Evolutionary conservation across 2,888 invertebrate genomes (phyloP).

Genomic region (Furcula furcula): DNA sequence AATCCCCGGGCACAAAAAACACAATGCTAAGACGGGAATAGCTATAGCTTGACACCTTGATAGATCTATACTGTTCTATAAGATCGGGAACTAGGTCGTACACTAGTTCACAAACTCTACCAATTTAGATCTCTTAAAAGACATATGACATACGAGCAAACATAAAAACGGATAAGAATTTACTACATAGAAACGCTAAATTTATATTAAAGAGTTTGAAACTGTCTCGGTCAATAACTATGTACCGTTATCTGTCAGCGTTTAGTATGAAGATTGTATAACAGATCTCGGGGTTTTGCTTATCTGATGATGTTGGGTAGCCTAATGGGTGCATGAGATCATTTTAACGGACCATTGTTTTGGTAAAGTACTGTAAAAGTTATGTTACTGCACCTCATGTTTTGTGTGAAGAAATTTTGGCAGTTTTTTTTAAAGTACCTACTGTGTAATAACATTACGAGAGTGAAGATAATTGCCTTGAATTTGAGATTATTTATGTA

Average conservation of each 20-base stretch:
- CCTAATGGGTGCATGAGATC: constrained; percentile 37
- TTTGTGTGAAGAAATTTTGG: constrained; percentile 4
- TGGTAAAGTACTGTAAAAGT: constrained; percentile 22
- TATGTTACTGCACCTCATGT: constrained; percentile 20
- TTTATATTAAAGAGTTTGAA: constrained; percentile 19
- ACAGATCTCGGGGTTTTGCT: constrained; percentile 31
- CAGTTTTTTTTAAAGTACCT: no score
- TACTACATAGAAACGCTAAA: no score
- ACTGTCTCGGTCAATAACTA: constrained; percentile 27
- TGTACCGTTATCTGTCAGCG: constrained; percentile 25
- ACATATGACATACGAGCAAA: no score
- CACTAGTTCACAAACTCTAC: no score
- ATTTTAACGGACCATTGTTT: constrained; percentile 42
- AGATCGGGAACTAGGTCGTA: no score
- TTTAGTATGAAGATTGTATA: constrained; percentile 30
- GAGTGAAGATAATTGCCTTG: not conserved
- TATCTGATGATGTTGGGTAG: constrained; percentile 37
- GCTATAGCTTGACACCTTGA: no score
- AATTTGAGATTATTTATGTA: no score
- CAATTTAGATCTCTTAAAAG: no score
- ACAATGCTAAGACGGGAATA: no score
- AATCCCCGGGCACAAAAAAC: no score
- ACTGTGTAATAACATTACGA: not conserved
- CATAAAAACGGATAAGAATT: no score
- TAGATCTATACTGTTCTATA: no score